Percentiles rank a stretch among this genome's conserved stretches.
Conservation (phyloP, 1,140 invertebrate genomes). For the Archivesica marissinica region DNA sequence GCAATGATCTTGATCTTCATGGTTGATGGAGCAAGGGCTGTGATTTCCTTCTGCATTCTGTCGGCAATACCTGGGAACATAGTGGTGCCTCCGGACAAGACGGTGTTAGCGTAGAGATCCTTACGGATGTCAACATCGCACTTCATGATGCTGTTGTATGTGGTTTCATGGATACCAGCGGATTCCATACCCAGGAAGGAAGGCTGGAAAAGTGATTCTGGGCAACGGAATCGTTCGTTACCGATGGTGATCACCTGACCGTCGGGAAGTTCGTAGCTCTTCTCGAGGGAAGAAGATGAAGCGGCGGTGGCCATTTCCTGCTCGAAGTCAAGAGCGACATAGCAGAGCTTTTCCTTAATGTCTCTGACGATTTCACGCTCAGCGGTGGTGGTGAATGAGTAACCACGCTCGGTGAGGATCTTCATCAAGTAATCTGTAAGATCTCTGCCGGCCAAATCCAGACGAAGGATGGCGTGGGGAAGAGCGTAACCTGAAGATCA, state of each 20-base stretch:
- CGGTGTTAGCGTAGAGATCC: conserved; percentile 96
- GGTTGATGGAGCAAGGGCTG: conserved; percentile 83
- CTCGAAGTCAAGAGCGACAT: conserved; percentile 91
- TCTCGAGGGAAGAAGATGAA: conserved; percentile 83
- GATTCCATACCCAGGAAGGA: conserved; percentile 87
- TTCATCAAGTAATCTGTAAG: conserved; percentile 97
- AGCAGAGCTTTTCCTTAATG: conserved; percentile 94
- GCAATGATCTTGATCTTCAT: conserved; percentile 89
- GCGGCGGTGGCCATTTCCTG: conserved; percentile 98
- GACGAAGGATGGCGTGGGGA: conserved; percentile 93
- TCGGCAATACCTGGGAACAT: conserved; percentile 87
- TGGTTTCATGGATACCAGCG: conserved; percentile 86
- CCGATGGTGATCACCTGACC: conserved; percentile 83
- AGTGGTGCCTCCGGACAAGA: conserved; percentile 95
- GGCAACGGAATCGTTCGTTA: conserved; percentile 84
- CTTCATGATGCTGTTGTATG: conserved; percentile 94
- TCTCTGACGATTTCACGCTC: conserved; percentile 98
- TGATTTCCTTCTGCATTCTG: conserved; percentile 85
- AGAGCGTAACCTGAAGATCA: conserved; percentile 86
- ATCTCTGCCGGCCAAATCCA: conserved; percentile 97
- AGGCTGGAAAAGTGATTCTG: conserved; percentile 86
- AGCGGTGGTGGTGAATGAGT: conserved; percentile 97
- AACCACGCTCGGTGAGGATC: conserved; percentile 98
- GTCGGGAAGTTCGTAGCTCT: conserved; percentile 85
- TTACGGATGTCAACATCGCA: conserved; percentile 92